Base-by-base conservation (phyloP, 1,140 invertebrate genomes). In the Brachionus manjavacas region DNA sequence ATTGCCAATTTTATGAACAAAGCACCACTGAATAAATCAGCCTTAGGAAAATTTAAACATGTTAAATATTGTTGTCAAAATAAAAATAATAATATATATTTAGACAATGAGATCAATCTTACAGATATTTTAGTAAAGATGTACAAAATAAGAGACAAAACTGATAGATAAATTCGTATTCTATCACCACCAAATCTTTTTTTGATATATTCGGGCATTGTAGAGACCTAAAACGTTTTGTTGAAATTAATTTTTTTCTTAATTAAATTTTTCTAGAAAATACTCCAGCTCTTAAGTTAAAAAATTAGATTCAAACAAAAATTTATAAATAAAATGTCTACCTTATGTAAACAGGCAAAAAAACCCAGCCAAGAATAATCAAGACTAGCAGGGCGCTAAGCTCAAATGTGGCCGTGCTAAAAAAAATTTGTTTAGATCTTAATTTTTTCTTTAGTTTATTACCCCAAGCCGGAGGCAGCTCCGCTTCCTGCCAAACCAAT, bases 81-180 rank as follows among this genome's bases (percentile, higher is more conserved):
- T 31, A 6, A 4, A 41, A 49, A 14, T 39, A 31, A 49, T 20
- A 28, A 28, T 28, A 28, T 2, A 28, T 25, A 31, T 31, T 31
- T 3, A 9, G 1, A 14, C 43, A 46, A 46, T 11, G 1, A 46
- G 9, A 46, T 46, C 6, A 46, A 46, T 1, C 39, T 20, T 43
- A 81, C 79, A 31, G 91, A 91, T 70, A 92, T 91, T 88, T 92
- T 92, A 8, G 91, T 92, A 84, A 91, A 91, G 41, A 92, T 90
- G 85, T 92, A 92, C 9, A 92, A 87, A n/a, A 92, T 87, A 11
- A 92, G 87, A 4, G 91, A 91, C 11, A 92, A 86, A 52, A 89
- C 86, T 28, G 91, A 91, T 23, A 92, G 88, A 85, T 91, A 92
- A 20, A 91, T 88, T 52, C 91, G 86, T 76, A 92, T 91, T 68